A percentile compares a stretch with the other conserved stretches of the same genome.
These are phyloP conservation scores for Dipodomys merriami DNA, from an alignment of 2,113 vertebrate genomes.

Conservation along the genomic window DNA sequence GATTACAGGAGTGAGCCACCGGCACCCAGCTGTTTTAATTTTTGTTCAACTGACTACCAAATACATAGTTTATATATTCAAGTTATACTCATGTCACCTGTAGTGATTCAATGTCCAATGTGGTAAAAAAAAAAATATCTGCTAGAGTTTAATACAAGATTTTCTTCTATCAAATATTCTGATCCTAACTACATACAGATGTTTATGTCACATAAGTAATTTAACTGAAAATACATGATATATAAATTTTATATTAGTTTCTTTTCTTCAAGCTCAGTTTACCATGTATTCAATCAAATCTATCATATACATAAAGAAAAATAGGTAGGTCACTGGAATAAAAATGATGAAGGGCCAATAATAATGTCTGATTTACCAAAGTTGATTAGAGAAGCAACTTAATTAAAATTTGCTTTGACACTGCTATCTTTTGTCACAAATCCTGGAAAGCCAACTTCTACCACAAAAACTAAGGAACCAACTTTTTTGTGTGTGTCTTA, in stretches of 20 bases:
- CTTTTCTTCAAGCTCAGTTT: conserved; percentile 42
- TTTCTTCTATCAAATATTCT: conserved; percentile 2
- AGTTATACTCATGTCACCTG: background rate
- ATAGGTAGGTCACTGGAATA: background rate
- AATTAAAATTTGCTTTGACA: conserved; percentile 50
- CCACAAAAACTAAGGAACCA: background rate
- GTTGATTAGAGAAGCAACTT: conserved; percentile 21
- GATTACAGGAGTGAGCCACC: too few relatives aligned
- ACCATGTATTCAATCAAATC: conserved; percentile 53
- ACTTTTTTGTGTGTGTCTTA: conserved; percentile 34
- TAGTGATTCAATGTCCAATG: conserved; percentile 44
- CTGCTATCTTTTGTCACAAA: conserved; percentile 9
- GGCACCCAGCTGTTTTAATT: background rate
- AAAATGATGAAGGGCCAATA: background rate
- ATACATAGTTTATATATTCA: background rate
- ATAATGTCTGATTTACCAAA: conserved; percentile 42
- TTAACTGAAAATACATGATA: conserved; percentile 35
- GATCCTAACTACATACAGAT: background rate
- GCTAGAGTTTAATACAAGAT: conserved; percentile 46
- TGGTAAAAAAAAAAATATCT: conserved; percentile 24
- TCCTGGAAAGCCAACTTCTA: conserved; percentile 17
- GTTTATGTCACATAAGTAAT: conserved; percentile 20
- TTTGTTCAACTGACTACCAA: background rate
- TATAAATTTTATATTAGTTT: conserved; percentile 53
- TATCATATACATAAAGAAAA: conserved; percentile 30